A percentile compares a stretch with the other conserved stretches of the same genome.
Conservation (phyloP, 2,113 vertebrate species). For the Coracopsis vasa region DNA sequence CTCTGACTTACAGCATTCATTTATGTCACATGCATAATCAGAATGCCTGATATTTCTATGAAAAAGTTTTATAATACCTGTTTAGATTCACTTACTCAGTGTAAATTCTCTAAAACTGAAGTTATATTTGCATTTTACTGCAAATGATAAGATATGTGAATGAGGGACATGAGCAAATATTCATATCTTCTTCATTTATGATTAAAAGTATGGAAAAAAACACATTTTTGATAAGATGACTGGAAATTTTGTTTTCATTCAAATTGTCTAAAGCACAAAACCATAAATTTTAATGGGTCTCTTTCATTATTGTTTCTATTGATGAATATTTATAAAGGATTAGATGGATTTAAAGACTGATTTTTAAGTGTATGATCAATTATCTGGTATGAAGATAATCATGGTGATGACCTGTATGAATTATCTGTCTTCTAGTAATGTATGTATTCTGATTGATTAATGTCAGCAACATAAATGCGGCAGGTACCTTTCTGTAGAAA, state of each 20-base stretch:
- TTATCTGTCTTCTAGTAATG: not conserved
- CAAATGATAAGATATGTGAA: not conserved
- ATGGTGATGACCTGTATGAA: not conserved
- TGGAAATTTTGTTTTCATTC: not conserved
- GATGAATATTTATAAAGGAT: not conserved
- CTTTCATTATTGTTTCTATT: not conserved
- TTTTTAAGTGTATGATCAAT: not conserved
- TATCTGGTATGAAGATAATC: not conserved
- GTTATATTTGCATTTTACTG: not conserved
- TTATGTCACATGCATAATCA: not conserved
- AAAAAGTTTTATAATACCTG: not conserved
- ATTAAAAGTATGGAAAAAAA: not conserved
- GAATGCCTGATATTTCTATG: not conserved
- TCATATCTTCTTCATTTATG: not conserved
- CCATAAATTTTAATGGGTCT: not conserved
- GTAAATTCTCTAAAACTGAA: not conserved
- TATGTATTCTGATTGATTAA: not conserved
- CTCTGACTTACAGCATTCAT: not conserved
- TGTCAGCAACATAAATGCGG: not conserved
- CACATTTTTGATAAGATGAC: fast-evolving
- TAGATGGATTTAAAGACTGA: not conserved
- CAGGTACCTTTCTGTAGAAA: not conserved
- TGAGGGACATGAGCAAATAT: not conserved
- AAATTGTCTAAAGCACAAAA: not conserved
- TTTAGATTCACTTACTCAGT: not conserved